These are phyloP conservation scores for Horisme vitalbata DNA, from an alignment of 2,888 invertebrate species.

Conservation along the genomic window DNA sequence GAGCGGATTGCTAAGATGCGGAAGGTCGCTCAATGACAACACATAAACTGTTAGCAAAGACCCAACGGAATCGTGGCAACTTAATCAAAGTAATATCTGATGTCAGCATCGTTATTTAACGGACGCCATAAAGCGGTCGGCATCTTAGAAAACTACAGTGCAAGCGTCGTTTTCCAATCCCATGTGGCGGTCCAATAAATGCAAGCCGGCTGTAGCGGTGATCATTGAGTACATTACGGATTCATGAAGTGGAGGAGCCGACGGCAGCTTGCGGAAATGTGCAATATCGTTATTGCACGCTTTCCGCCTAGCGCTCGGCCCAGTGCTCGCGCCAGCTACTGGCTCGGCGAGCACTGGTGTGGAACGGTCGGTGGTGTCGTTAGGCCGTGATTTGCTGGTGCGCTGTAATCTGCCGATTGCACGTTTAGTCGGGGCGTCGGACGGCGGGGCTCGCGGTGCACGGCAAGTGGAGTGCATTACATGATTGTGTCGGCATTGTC, in stretches of 20 bases:
- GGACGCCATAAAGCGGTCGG: background rate
- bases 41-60: too few species aligned
- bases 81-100: too few species aligned
- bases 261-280: slow-evolving; percentile 42
- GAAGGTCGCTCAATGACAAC: too few species aligned
- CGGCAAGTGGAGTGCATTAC: slow-evolving; percentile 7
- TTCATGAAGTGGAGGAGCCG: slow-evolving; percentile 23
- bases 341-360: background rate
- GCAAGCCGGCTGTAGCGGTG: slow-evolving; percentile 12
- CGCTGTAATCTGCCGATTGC: slow-evolving; percentile 11
- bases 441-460: too few species aligned
- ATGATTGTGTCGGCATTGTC: slow-evolving; percentile 10
- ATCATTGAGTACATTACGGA: slow-evolving; percentile 24
- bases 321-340: slow-evolving; percentile 3
- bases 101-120: too few species aligned
- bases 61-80: too few species aligned
- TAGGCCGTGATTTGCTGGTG: slow-evolving; percentile 10
- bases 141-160: background rate
- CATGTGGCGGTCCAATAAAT: slow-evolving; percentile 8
- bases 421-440: slow-evolving; percentile 14
- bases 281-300: slow-evolving; percentile 50
- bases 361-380: slow-evolving; percentile 4
- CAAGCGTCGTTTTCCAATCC: background rate
- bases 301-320: slow-evolving; percentile 22
- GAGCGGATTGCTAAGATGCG: too few species aligned